A percentile compares a stretch with the other conserved stretches of the same genome.
These are phyloP conservation scores for Neofelis nebulosa DNA, from an alignment of 2,113 vertebrate species.

Conservation along the genomic window DNA sequence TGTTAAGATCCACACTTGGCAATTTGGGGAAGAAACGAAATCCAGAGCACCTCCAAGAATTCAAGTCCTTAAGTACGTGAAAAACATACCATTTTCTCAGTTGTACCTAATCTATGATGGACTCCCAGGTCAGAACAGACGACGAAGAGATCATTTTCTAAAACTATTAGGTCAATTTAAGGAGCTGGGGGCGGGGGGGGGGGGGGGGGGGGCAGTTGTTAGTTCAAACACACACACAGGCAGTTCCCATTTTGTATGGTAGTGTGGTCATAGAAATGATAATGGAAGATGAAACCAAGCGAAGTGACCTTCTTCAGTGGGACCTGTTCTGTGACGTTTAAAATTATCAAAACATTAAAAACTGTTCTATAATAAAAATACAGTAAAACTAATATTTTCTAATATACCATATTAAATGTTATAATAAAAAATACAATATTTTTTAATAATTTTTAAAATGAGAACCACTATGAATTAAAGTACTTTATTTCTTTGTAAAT, in stretches of 20 bases:
- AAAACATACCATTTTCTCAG: background rate
- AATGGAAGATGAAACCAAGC: background rate
- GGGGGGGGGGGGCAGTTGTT: too few relatives aligned
- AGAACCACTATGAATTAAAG: background rate
- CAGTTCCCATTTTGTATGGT: background rate
- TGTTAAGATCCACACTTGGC: background rate
- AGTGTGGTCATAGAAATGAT: background rate
- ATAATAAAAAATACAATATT: background rate
- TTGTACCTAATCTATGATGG: background rate
- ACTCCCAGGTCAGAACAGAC: background rate
- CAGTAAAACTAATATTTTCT: background rate
- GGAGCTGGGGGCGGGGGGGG: background rate
- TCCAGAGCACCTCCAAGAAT: background rate
- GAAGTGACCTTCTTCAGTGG: background rate
- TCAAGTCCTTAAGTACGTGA: background rate
- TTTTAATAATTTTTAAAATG: background rate
- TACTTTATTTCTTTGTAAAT: background rate
- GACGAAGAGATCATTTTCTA: background rate
- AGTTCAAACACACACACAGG: background rate
- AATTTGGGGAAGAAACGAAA: background rate
- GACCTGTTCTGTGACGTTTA: background rate
- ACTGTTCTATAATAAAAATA: background rate
- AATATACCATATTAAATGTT: background rate
- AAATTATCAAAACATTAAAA: background rate
- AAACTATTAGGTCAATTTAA: constrained; percentile 2